Evolutionary conservation across 1,140 invertebrate genomes (phyloP), one percentile per base, ranked within the genome.

Genomic region (Drosophila virilis): DNA sequence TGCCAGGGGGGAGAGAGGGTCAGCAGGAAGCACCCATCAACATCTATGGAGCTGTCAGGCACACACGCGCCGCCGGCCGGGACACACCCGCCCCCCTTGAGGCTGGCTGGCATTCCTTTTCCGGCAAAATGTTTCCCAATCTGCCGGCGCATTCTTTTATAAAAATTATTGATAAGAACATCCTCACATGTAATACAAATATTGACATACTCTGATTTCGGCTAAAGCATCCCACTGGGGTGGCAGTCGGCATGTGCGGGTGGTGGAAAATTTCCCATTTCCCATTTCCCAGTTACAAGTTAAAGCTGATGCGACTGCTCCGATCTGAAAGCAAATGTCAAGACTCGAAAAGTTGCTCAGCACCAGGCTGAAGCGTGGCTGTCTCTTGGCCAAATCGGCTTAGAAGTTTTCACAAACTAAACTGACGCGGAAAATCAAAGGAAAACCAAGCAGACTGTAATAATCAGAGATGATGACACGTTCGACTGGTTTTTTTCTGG

Each of bases 141-240:
- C 59, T 55, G 9, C 46, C 48, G 54, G 45, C 80, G 80, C 78
- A 85, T 86, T 85, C 82, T 81, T 85, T 86, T 69, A 54, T 77
- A 48, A 80, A 85, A 86, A 86, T 86, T 86, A 86, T 86, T 86
- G 83, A 86, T 86, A 86, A 86, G 83, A 28, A 86, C 79, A 73
- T 73, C 28, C 70, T 78, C 79, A 33, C 54, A 73, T 88, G 79
- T 88, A 86, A 80, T 88, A 86, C 83, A 86, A 86, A 86, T 86
- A 86, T 86, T 86, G 83, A 86, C 77, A 89, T 77, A 71, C 83
- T 77, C 86, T 86, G 83, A 86, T 86, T 86, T 86, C 88, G 59
- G 59, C 22, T 73, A 80, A 45, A 33, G 52, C 12, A 37, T 35
- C 42, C 9, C 17, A 10, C 9, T 8, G 40, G n/a, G 28, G 42